These are phyloP conservation scores for Alces alces DNA, from an alignment of 2,113 vertebrate species.

Conservation along the genomic window DNA sequence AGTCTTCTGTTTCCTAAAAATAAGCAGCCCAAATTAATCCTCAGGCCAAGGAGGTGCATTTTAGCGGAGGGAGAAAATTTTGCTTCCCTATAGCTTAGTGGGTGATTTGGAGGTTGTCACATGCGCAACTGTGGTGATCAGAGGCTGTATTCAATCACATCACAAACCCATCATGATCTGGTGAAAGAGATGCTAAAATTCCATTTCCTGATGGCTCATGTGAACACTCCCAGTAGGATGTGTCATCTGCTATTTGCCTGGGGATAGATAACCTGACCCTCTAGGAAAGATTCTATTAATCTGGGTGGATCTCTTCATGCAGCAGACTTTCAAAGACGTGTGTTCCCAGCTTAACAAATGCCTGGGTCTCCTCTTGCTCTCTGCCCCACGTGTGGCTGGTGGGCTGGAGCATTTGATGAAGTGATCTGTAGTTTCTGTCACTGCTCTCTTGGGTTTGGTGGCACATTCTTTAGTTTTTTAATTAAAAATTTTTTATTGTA, in stretches of 20 bases:
- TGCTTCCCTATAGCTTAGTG: background rate
- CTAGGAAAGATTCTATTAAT: background rate
- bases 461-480: background rate
- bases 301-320: background rate
- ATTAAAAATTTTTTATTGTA: background rate
- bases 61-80: background rate
- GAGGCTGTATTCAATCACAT: background rate
- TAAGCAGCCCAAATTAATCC: background rate
- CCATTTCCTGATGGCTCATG: background rate
- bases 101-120: background rate
- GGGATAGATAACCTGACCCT: background rate
- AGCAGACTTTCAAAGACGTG: background rate
- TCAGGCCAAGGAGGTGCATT: background rate
- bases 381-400: accelerated
- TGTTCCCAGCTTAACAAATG: background rate
- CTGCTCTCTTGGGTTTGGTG: background rate
- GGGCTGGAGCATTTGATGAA: background rate
- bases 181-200: background rate
- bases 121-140: accelerated
- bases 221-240: background rate
- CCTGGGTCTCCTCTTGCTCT: background rate
- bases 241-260: background rate
- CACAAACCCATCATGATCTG: background rate
- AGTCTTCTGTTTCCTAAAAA: background rate
- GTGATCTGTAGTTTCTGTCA: background rate